Percentiles rank a stretch among this genome's conserved stretches.
These are phyloP conservation scores for Salarias fasciatus DNA, from an alignment of 2,797 vertebrate genomes.

Conservation along the genomic window DNA sequence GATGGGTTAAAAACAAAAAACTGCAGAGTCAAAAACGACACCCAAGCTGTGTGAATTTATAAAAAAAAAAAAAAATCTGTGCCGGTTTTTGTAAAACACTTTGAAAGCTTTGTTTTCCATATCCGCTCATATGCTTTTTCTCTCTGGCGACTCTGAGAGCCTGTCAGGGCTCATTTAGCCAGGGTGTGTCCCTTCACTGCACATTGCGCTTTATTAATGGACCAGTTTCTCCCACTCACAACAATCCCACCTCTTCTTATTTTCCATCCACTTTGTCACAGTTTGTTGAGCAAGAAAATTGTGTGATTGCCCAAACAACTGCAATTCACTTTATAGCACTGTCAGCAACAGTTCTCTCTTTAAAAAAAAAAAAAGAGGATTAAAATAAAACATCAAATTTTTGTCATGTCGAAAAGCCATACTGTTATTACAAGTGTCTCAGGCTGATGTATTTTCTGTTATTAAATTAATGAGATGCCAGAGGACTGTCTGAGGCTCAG, in stretches of 20 bases:
- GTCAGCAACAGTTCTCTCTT: background rate
- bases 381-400: too few species aligned
- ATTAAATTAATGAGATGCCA: conserved; percentile 50
- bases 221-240: conserved; percentile 34
- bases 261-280: conserved; percentile 45
- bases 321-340: background rate
- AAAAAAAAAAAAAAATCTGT: too few species aligned
- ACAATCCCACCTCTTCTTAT: conserved; percentile 24
- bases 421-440: conserved; percentile 16
- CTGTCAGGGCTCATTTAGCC: conserved; percentile 68
- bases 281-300: conserved; percentile 27
- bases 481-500: conserved; percentile 44
- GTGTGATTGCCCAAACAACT: conserved; percentile 5
- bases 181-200: conserved; percentile 58
- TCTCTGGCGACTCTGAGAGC: conserved; percentile 39
- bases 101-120: conserved; percentile 46
- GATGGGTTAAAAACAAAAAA: too few species aligned
- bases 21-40: background rate
- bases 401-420: background rate
- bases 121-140: conserved; percentile 3
- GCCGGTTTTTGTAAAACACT: background rate
- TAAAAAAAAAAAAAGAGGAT: background rate
- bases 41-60: background rate
- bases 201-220: conserved; percentile 49
- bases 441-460: conserved; percentile 46